Evolutionary conservation across 2,888 invertebrate genomes (phyloP), one percentile per base, ranked within the genome.

Genomic region (Calameuta pallipes): DNA sequence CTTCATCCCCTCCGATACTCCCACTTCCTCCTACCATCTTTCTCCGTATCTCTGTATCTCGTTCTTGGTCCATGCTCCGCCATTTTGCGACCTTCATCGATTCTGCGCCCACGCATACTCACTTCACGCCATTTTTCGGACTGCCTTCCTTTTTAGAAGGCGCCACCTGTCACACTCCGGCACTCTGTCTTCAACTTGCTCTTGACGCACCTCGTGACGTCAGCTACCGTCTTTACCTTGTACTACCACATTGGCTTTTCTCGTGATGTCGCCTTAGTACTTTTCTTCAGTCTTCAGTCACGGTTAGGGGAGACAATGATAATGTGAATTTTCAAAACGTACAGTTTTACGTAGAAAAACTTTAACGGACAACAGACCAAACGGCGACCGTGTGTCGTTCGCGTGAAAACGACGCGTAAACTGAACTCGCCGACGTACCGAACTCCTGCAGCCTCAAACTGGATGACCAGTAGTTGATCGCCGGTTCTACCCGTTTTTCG

Each of bases 11-110:
- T 78, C 71, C 78, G 70, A 11, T 23, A 74, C 78, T 78, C 78
- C 76, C 79, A 41, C 79, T 79, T 75, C 74, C 74, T 69, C 76
- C 81, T 79, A 74, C 82, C 81, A 80, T 80, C 81, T 81, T 80
- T 84, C 74, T 79, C 73, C 34, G 6, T 4, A 13, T 36, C 37
- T 36, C 74, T 34, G 36, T 35, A 34, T 31, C 36, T 36, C 37
- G n/a, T 74, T 34, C 56, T 15, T 13, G 23, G 31, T 34, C 11
- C n/a, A 56, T 69, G 75, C 80, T 87, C 85, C 89, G 90, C 90
- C 90, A 90, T 90, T 89, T 89, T 90, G 87, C 85, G 84, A 83
- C 84, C 88, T 87, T 89, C 88, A 89, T 89, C 87, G 89, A 90
- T 89, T 87, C 87, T 89, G 87, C 87, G 88, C 88, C 87, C 85